Conservation (phyloP, 2,113 vertebrate species). For the Fregata magnificens region DNA sequence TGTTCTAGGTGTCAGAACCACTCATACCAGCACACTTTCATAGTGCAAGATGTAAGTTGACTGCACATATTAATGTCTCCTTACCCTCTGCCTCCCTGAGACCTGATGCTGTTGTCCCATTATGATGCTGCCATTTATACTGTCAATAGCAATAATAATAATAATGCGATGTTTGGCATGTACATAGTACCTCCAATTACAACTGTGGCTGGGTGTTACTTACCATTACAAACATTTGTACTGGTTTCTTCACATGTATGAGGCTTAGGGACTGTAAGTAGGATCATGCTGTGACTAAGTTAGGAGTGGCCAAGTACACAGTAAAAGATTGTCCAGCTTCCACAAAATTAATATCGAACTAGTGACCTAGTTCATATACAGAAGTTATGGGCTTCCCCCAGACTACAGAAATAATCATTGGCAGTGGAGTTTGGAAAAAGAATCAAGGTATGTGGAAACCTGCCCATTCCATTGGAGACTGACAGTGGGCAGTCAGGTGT, state of each 20-base stretch:
- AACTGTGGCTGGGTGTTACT: not conserved
- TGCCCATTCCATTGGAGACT: not conserved
- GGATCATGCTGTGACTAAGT: not conserved
- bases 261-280: not conserved
- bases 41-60: slow-evolving; percentile 45
- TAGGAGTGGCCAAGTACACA: not conserved
- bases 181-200: not conserved
- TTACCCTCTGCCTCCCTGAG: slow-evolving; percentile 42
- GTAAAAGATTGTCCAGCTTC: not conserved
- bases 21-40: slow-evolving; percentile 51
- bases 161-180: not conserved
- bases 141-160: not conserved
- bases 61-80: slow-evolving; percentile 53
- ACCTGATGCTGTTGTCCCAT: slow-evolving; percentile 26
- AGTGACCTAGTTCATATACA: not conserved
- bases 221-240: not conserved
- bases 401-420: not conserved
- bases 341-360: not conserved
- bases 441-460: not conserved
- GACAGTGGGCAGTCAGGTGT: not conserved
- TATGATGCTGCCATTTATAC: not conserved
- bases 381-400: not conserved
- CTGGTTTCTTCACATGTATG: not conserved
- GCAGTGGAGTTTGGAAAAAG: not conserved
- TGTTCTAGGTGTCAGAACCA: slow-evolving; percentile 69